phyloP scores from a whole-genome alignment of 2,888 invertebrate species.

The Leptopilina syphax region DNA sequence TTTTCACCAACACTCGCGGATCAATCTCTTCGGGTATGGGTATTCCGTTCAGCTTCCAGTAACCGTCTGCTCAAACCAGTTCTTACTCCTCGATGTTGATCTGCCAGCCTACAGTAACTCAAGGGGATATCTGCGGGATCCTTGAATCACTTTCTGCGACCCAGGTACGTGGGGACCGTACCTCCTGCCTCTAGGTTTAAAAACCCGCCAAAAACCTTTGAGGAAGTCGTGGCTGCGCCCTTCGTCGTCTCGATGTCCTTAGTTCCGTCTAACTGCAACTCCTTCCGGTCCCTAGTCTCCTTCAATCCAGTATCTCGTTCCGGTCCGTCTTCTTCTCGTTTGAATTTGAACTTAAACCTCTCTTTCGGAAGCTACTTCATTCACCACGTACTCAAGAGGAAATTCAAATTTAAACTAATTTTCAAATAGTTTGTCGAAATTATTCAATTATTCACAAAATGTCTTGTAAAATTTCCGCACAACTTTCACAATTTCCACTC shows the following conservation, averaged over 20 bases:
- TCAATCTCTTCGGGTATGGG: neutral
- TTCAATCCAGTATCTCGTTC: neutral
- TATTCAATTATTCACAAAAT: neutral
- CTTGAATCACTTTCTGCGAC: neutral
- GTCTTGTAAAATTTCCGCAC: neutral
- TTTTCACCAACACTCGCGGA: neutral
- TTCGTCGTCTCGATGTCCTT: neutral
- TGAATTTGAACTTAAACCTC: neutral
- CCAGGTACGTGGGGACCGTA: neutral
- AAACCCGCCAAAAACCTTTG: conserved; percentile 3
- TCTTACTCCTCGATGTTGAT: neutral
- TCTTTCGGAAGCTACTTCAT: neutral
- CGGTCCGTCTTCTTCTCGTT: neutral
- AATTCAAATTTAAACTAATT: neutral
- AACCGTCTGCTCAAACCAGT: neutral
- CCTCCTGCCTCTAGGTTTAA: neutral
- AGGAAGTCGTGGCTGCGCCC: neutral
- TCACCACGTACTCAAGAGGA: neutral
- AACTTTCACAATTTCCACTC: neutral
- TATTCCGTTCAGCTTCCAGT: neutral
- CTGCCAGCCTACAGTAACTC: neutral
- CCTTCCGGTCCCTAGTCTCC: neutral
- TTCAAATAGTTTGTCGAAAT: neutral
- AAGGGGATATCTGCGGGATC: neutral
- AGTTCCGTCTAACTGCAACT: neutral